Evolutionary conservation across 2,888 invertebrate species (phyloP), one percentile per base, ranked within the genome.

Genomic region (Bursaphelenchus okinawaensis): DNA sequence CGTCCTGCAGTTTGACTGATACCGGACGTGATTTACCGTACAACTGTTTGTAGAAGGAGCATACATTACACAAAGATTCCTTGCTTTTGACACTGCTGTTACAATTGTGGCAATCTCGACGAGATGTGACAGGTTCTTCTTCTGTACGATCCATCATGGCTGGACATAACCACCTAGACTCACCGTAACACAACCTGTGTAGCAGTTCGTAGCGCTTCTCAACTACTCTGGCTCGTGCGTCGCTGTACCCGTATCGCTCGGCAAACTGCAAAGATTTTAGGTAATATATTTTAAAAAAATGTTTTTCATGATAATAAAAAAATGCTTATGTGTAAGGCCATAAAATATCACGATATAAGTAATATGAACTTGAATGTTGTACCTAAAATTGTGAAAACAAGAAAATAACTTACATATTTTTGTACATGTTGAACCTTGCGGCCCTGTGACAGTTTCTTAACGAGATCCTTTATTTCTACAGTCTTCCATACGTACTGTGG

Each of bases 181-280:
- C 50, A n/a, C 60, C 60, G 24, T 50, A 59, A 27, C 60, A 59
- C 9, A 59, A 7, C 12, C 52, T 31, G 19, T 59, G 60, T 20
- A 59, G n/a, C 16, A 59, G 19, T 59, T 59, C 60, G 51, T n/a
- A 26, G 9, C 60, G 60, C 28, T 59, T 59, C 23, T 59, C 60
- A 9, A 59, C 20, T 20, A 59, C 60, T 29, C 50, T 40, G 2
- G 40, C 40, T 40, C 40, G 1, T 12, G 40, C 40, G 6, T 40
- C 40, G 3, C 16, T n/a, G 40, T 40, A 40, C 6, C 40, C 40
- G 40, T 40, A 40, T 40, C n/a, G 12, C 40, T 40, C 40, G n/a
- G 40, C 12, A 40, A 40, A 40, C 40, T 40, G n/a, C 40, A 40
- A 40, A 40, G 40, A 40, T 40, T 40, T 16, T n/a, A 40, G n/a